A percentile compares a stretch with the other conserved stretches of the same genome.
Conservation (phyloP, 2,797 vertebrate species). For the Poecilia picta region DNA sequence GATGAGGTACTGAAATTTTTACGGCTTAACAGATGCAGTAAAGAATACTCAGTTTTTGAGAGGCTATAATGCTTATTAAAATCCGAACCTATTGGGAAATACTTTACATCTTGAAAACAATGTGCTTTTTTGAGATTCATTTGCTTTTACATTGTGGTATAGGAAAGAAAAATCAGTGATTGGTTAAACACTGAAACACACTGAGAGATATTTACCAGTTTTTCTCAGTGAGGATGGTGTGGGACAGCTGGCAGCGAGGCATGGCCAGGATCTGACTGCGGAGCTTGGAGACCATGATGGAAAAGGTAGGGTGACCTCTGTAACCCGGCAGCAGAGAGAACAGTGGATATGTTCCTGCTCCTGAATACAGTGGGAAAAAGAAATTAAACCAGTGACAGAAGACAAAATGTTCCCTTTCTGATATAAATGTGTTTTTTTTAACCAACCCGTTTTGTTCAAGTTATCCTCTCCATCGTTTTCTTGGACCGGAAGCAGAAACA, state of each 20-base stretch:
- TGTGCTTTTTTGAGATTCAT: neutral
- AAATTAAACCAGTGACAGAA: neutral
- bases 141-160: neutral
- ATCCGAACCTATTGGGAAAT: neutral
- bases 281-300: conserved; percentile 86
- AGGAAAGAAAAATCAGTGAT: neutral
- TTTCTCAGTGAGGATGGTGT: conserved; percentile 93
- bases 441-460: conserved; percentile 83
- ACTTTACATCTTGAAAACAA: neutral
- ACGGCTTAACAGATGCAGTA: neutral
- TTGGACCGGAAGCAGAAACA: conserved; percentile 90
- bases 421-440: neutral
- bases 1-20: neutral
- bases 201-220: conserved; percentile 84
- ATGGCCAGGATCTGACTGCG: conserved; percentile 90
- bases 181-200: neutral
- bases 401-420: neutral
- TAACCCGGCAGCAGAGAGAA: conserved; percentile 90
- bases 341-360: conserved; percentile 80
- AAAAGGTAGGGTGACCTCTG: conserved; percentile 88
- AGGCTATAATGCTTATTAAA: neutral
- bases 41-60: neutral
- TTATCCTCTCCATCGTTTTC: conserved; percentile 87
- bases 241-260: conserved; percentile 90
- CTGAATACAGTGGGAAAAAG: conserved; percentile 51